phyloP scores from a whole-genome alignment of 2,888 invertebrate genomes.

The Drosophila phalerata region DNA sequence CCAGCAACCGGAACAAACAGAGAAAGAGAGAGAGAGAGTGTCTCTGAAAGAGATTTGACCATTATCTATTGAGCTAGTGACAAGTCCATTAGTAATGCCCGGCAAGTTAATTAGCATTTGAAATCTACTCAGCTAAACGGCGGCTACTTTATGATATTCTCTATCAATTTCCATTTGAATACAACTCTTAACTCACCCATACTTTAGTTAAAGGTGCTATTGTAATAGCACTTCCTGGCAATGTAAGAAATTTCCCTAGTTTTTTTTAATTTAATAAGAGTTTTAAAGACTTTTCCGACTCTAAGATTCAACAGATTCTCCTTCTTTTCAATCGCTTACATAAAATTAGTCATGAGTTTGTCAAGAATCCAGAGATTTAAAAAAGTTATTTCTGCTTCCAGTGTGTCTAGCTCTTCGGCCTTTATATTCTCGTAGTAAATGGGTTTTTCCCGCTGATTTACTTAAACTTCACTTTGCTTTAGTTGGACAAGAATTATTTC shows the following conservation, averaged over 20 bases:
- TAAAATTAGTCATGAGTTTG: background rate
- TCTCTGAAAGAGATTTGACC: conserved; percentile 5
- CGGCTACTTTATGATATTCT: conserved; percentile 30
- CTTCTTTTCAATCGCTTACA: too few relatives aligned
- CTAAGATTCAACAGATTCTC: too few relatives aligned
- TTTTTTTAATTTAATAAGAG: background rate
- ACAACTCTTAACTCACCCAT: conserved; percentile 1
- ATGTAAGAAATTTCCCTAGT: background rate
- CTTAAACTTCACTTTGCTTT: background rate
- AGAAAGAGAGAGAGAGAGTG: background rate
- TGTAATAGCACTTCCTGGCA: conserved; percentile 2
- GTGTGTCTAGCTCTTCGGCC: background rate
- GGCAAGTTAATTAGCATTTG: conserved; percentile 56
- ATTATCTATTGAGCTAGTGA: conserved; percentile 31
- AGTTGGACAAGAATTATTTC: background rate
- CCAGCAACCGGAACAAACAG: conserved; percentile 16
- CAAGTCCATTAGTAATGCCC: conserved; percentile 59
- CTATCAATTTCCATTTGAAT: conserved; percentile 32
- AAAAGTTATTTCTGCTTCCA: too few relatives aligned
- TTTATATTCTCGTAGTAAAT: background rate
- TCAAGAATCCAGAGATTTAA: background rate
- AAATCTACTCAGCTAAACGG: conserved; percentile 23
- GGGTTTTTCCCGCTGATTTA: background rate
- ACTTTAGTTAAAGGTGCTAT: background rate
- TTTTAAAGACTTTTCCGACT: too few relatives aligned